Evolutionary conservation across 2,113 vertebrate genomes (phyloP).

Genomic region (Neolamprologus falcicula): DNA sequence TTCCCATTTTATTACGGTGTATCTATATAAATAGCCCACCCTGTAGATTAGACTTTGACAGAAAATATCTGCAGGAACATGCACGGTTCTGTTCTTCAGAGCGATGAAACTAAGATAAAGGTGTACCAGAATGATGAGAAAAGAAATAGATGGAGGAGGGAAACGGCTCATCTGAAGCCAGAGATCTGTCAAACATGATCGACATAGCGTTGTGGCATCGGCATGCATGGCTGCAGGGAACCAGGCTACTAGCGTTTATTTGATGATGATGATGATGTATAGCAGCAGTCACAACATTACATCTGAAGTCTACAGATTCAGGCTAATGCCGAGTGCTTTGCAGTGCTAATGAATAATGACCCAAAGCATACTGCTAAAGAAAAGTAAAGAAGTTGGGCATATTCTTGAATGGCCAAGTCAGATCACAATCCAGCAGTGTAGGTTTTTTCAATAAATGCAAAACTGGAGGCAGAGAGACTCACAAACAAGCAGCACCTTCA

Average conservation of each 20-base stretch:
- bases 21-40: background rate
- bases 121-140: background rate
- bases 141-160: background rate
- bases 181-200: background rate
- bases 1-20: background rate
- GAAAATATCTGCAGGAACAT: background rate
- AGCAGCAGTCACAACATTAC: background rate
- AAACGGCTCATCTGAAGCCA: background rate
- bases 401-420: background rate
- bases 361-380: background rate
- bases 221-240: background rate
- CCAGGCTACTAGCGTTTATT: background rate
- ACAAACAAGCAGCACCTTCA: background rate
- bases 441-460: background rate
- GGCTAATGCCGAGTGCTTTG: background rate
- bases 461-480: background rate
- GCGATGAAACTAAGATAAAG: background rate
- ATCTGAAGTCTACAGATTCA: background rate
- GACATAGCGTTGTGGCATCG: background rate
- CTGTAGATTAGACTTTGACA: background rate
- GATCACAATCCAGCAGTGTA: background rate
- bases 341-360: background rate
- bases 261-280: background rate
- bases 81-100: background rate
- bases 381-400: background rate